Base-by-base conservation (phyloP, 2,113 vertebrate genomes). In the Ascaphus truei region DNA sequence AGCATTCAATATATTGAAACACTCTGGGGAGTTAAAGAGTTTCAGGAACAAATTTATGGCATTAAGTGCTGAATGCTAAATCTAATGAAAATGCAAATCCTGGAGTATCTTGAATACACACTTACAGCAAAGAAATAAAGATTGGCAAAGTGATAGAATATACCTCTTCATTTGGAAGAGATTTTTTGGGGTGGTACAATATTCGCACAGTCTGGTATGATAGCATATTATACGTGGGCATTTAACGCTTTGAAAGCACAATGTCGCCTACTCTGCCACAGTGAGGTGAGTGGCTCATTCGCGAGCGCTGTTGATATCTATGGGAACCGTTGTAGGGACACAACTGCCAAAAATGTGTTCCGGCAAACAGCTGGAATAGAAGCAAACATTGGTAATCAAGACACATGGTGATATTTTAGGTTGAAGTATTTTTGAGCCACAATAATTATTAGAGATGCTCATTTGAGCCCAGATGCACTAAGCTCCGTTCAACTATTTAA, bases 51-150 rank as follows among this genome's bases (percentile, higher is more conserved):
- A 89, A 85, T 87, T 86, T 84, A 83, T 84, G 79, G 81, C 73
- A 87, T 86, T 87, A 87, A 87, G 82, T 81, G 75, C 76, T 79
- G 86, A 79, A 81, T 80, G 80, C 77, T 83, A 85, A 86, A 88
- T 80, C 78, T 80, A 84, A 89, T 89, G 85, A 86, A 89, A 89
- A 89, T 89, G 85, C 80, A 90, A 90, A 88, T 87, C 68, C 31
- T 9, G 61, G 73, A 80, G 65, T 65, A 74, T 80, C 73, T 75
- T 69, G 73, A 0, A 36, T 69, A 71, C 64, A 68, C 51, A 77
- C 68, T 79, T 79, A 76, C 75, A 72, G 74, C 67, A 69, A 75
- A 71, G 72, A 60, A 83, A 81, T 71, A 79, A 60, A 72, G 72
- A 79, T 79, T 77, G 75, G 75, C 68, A 74, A 82, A 83, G 61